Base-by-base conservation (phyloP, 2,797 vertebrate species). In the Toxotes lorentzi region DNA sequence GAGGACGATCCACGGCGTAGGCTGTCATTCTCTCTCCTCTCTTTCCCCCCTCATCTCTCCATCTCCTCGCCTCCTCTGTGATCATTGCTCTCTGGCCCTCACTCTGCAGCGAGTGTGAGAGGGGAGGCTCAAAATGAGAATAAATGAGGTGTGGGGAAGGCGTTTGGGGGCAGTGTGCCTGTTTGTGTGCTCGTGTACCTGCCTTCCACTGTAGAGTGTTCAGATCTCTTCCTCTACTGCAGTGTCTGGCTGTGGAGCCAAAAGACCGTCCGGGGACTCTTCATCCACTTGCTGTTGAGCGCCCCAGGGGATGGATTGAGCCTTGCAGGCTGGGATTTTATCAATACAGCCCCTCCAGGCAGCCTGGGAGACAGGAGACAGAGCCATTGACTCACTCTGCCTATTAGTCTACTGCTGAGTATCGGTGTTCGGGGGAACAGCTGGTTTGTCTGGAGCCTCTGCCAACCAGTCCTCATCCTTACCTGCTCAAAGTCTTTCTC, bases 281-380 rank as follows among this genome's bases (percentile, higher is more conserved):
- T 92, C 91, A 87, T 90, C 87, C 90, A 90, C 92, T 93, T 88
- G 85, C 88, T 82, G 85, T 86, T 50, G 84, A 91, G 76, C 77
- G 89, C 90, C 93, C 88, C 88, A 60, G 89, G 94, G 93, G 92
- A 92, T 82, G 90, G 86, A 94, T 95, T 92, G 93, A 95, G 94
- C 91, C 88, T 93, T 87, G 91, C 93, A 93, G 88, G 86, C 91
- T 89, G 84, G 89, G 92, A 93, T 94, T 92, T 95, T 95, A 95
- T 94, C 92, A 94, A 95, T 95, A 94, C 90, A 89, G 91, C 76
- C 90, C 90, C 94, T 94, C 87, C 88, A 92, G 94, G 94, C 95
- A 93, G 91, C 92, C 95, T 93, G 71, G 84, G 89, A 95, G 94
- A 95, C 93, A 93, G 93, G 88, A 94, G 91, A 94, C 86, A 45